Evolutionary conservation across 2,113 vertebrate species (phyloP).

Genomic region (Morphnarchus princeps): DNA sequence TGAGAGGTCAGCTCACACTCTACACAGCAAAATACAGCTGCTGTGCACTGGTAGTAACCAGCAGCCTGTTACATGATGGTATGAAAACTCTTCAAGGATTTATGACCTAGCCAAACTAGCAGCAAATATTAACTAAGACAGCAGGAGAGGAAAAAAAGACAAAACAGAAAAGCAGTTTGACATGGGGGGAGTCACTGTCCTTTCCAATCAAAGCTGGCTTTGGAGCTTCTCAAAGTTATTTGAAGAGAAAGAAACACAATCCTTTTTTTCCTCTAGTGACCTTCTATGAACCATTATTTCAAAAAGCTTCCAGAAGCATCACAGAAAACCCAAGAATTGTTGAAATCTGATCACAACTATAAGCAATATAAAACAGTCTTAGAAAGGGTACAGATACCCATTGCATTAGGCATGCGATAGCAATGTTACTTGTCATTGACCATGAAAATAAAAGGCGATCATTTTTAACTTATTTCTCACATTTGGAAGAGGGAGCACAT

Average conservation of each 20-base stretch:
- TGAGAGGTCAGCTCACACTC: neutral
- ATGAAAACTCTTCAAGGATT: neutral
- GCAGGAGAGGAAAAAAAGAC: neutral
- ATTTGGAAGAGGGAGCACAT: neutral
- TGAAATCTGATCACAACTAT: neutral
- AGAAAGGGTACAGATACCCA: neutral
- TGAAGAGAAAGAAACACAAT: neutral
- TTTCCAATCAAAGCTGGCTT: neutral
- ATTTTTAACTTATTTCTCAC: neutral
- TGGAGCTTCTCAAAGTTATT: neutral
- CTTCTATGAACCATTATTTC: neutral
- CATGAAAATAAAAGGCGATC: neutral
- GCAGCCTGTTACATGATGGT: neutral
- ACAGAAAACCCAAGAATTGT: neutral
- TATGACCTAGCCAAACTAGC: neutral
- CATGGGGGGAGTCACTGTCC: neutral
- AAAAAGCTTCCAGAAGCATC: neutral
- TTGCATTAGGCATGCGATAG: neutral
- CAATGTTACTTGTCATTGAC: neutral
- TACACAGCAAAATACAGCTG: fast-evolving
- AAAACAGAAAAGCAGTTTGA: neutral
- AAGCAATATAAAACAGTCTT: neutral
- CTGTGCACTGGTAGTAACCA: neutral
- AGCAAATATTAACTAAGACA: neutral
- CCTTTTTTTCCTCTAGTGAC: too few species aligned